Evolutionary conservation across 2,797 vertebrate species (phyloP), one percentile per base, ranked within the genome.

Genomic region (Xerus rutilus): DNA sequence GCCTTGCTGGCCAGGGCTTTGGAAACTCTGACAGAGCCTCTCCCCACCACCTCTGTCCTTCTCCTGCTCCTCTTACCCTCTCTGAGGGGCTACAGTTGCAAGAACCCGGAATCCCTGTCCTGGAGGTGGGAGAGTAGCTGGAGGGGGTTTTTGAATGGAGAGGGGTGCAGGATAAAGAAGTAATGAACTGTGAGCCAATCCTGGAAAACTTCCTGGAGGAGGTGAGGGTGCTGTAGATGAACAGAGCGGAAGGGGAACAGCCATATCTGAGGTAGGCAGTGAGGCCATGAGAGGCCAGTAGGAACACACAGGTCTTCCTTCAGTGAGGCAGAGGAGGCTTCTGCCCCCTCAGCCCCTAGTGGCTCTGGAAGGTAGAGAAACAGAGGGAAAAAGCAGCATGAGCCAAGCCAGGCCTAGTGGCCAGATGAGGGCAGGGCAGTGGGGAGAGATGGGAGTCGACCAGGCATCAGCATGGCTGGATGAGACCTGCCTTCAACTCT

Each of bases 21-120:
- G 98, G 98, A 98, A 99, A 98, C 86, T 98, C 95, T 98, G 98
- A 98, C 93, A 8, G 82, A 12, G 77, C 79, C 76, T 20, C 21
- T 20, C 21, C 86, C 54, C 4, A 2, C n/a, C 62, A 89, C 92
- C 72, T 86, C 20, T 45, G 64, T 95, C 82, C 94, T 96, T 84
- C 93, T 97, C 95, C 62, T 70, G 54, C 23, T 49, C 65, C 15
- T 76, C 62, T 94, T 62, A 73, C 91, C 62, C n/a, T 17, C 73
- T 94, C 96, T 95, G 86, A 74, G 18, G 39, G 88, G 77, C 67
- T 64, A 1, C 10, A 69, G 25, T 62, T 47, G 11, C 32, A 65
- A 87, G 65, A 93, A 91, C 59, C n/a, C 54, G 89, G 91, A 82
- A 74, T 83, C 92, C 59, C 64, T 59, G 28, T 83, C 39, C 28